Evolutionary conservation across 2,113 vertebrate genomes (phyloP).

Genomic region (Callipepla californica): DNA sequence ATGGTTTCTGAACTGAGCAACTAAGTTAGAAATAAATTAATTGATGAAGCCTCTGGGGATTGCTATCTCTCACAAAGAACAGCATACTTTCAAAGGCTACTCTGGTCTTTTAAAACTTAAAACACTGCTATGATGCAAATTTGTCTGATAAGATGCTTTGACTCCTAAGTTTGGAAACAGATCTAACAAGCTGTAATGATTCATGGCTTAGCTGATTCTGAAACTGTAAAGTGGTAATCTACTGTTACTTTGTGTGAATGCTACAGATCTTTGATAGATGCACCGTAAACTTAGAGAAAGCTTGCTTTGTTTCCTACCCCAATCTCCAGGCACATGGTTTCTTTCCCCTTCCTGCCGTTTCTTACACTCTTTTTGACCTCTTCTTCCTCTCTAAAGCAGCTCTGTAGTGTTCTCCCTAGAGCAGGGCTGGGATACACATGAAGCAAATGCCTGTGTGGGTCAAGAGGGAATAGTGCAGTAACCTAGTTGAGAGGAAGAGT

Average conservation of each 20-base stretch:
- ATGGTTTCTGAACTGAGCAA: neutral
- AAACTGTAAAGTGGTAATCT: constrained; percentile 20
- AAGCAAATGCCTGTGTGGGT: neutral
- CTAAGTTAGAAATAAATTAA: neutral
- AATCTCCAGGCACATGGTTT: neutral
- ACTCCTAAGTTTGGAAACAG: constrained; percentile 5
- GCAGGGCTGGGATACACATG: neutral
- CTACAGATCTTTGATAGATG: neutral
- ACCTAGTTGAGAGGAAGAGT: neutral
- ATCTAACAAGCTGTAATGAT: constrained; percentile 5
- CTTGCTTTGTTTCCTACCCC: constrained; percentile 40
- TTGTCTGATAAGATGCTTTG: neutral
- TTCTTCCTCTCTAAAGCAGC: constrained; percentile 9
- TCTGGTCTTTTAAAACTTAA: constrained; percentile 24
- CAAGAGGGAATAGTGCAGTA: neutral
- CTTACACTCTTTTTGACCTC: neutral
- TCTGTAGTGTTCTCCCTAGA: neutral
- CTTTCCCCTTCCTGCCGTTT: constrained; percentile 39
- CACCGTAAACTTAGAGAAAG: constrained; percentile 29
- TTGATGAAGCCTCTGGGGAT: neutral
- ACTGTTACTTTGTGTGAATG: neutral
- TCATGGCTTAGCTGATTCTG: neutral
- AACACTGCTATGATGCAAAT: constrained; percentile 48
- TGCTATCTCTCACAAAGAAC: neutral
- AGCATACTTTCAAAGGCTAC: constrained; percentile 21